Percentiles rank a stretch among this genome's conserved stretches.
phyloP scores from a whole-genome alignment of 2,113 vertebrate species.

The Lucifuga dentata region DNA sequence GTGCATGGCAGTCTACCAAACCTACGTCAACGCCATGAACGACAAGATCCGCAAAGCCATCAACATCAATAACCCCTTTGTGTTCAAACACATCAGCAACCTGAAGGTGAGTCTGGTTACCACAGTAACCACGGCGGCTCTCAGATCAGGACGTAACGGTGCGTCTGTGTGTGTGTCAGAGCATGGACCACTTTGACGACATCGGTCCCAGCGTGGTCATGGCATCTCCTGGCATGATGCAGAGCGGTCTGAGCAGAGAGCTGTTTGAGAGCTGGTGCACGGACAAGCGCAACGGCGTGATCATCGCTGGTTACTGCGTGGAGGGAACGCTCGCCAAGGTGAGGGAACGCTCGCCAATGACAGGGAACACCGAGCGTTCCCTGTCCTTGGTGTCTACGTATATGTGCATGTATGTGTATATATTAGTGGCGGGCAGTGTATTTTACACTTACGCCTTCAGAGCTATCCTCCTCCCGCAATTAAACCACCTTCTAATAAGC shows the following conservation, averaged over 20 bases:
- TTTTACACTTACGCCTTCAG: no score
- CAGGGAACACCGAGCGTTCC: no score
- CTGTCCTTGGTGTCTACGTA: no score
- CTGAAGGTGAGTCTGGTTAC: no score
- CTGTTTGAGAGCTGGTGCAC: slow-evolving; percentile 99
- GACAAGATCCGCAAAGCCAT: slow-evolving; percentile 99
- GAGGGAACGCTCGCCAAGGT: slow-evolving; percentile 98
- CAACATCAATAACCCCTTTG: slow-evolving; percentile 98
- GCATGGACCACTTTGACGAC: slow-evolving; percentile 99
- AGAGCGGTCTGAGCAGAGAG: slow-evolving; percentile 96
- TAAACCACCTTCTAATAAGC: no score
- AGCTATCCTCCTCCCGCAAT: no score
- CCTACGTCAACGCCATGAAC: slow-evolving; percentile 98
- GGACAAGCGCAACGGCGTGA: slow-evolving; percentile 97
- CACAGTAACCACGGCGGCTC: background rate
- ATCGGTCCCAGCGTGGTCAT: slow-evolving; percentile 99
- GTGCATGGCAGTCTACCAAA: slow-evolving; percentile 99
- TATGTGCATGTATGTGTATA: no score
- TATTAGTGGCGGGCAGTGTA: no score
- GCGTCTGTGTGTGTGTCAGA: slow-evolving; percentile 76
- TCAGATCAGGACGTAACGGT: no score
- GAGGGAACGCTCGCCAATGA: background rate
- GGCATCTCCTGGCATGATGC: slow-evolving; percentile 99
- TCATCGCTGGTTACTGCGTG: slow-evolving; percentile 98
- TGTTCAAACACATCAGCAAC: slow-evolving; percentile 99